Evolutionary conservation across 2,797 vertebrate genomes (phyloP).

Genomic region (Melanogrammus aeglefinus): DNA sequence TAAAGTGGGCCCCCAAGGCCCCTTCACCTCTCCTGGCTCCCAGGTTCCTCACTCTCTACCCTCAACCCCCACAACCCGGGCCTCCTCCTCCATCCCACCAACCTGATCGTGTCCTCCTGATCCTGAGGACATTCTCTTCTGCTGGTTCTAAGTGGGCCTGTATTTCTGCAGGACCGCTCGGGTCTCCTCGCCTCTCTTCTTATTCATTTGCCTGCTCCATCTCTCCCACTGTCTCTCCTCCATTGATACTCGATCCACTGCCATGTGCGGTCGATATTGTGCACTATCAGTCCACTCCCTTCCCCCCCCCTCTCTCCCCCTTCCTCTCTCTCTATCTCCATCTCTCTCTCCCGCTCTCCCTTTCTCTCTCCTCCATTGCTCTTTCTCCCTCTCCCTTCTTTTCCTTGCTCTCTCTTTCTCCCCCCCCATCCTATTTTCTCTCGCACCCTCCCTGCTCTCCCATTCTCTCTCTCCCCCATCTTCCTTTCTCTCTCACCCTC

Average conservation of each 20-base stretch:
- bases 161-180: background rate
- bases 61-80: no score
- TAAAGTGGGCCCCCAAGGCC: background rate
- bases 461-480: background rate
- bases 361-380: no score
- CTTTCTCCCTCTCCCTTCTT: no score
- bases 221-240: background rate
- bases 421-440: no score
- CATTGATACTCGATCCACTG: background rate
- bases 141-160: background rate
- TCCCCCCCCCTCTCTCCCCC: no score
- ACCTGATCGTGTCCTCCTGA: no score
- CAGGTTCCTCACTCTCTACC: background rate
- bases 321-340: background rate
- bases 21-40: background rate
- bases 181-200: background rate
- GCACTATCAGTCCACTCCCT: background rate
- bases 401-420: no score
- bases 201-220: background rate
- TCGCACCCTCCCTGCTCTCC: no score
- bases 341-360: background rate
- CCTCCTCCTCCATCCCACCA: no score
- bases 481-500: no score
- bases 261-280: background rate
- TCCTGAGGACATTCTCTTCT: no score